Conservation (phyloP, 1,140 invertebrate species). For the Pseudobourletiella spinata region DNA sequence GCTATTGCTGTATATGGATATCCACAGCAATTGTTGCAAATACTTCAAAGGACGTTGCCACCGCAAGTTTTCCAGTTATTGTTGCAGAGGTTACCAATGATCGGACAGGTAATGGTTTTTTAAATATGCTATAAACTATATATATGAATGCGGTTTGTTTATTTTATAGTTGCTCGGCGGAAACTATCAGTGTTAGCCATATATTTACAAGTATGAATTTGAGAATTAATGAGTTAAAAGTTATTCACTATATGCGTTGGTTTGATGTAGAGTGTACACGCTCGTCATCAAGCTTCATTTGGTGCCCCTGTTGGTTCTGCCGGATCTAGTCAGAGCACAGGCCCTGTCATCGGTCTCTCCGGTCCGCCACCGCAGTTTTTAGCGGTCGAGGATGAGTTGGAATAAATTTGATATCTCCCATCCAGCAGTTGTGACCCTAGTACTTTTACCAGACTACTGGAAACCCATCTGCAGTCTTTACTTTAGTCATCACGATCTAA, state of each 20-base stretch:
- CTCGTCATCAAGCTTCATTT: conserved; percentile 26
- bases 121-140: too few species aligned
- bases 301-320: conserved; percentile 14
- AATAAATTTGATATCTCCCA: too few species aligned
- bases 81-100: conserved; percentile 63
- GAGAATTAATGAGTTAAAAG: too few species aligned
- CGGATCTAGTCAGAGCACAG: background rate
- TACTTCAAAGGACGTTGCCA: conserved; percentile 87
- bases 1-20: conserved; percentile 94
- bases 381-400: conserved; percentile 32
- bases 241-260: too few species aligned
- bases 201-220: too few species aligned
- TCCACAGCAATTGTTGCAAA: conserved; percentile 79
- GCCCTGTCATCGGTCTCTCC: conserved; percentile 4
- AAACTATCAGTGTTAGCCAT: too few species aligned
- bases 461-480: too few species aligned
- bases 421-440: too few species aligned
- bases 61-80: conserved; percentile 82
- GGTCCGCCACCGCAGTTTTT: conserved; percentile 13
- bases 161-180: too few species aligned
- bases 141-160: too few species aligned
- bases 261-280: conserved; percentile 22
- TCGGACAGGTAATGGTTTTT: background rate
- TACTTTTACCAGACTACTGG: too few species aligned
- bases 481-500: too few species aligned